These are phyloP conservation scores for Drosophila paranaensis DNA, from an alignment of 2,888 invertebrate genomes.

Conservation along the genomic window DNA sequence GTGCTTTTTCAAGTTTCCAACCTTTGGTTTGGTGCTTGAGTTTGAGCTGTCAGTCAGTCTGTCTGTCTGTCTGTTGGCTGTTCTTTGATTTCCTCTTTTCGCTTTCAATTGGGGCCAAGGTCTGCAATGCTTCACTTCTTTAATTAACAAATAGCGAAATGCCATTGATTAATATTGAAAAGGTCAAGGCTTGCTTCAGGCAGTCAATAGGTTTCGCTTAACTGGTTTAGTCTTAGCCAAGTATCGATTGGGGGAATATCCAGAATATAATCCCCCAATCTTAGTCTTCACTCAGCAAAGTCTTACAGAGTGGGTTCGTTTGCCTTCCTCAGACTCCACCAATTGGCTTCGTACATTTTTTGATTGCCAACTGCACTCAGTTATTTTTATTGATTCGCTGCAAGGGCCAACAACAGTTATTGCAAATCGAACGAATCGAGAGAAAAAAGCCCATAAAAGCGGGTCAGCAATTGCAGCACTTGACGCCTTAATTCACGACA, in stretches of 20 bases:
- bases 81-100: constrained; percentile 24
- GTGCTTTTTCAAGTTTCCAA: constrained; percentile 31
- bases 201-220: constrained; percentile 27
- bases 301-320: not conserved
- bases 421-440: constrained; percentile 26
- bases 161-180: constrained; percentile 25
- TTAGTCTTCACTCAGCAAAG: not conserved
- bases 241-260: not conserved
- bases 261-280: not conserved
- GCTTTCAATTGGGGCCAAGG: constrained; percentile 65
- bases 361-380: constrained; percentile 33
- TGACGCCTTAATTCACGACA: constrained; percentile 55
- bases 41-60: not conserved
- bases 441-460: constrained; percentile 33
- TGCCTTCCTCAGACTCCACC: not conserved
- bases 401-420: constrained; percentile 28
- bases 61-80: not conserved
- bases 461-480: constrained; percentile 41
- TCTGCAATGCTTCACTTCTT: constrained; percentile 43
- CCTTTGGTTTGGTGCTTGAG: constrained; percentile 7
- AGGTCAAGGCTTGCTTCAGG: constrained; percentile 41
- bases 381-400: constrained; percentile 52
- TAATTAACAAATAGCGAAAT: constrained; percentile 44
- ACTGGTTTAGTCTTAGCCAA: constrained; percentile 24
- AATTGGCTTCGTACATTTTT: constrained; percentile 4